phyloP scores from a whole-genome alignment of 2,113 vertebrate genomes.

The Craseonycteris thonglongyai region DNA sequence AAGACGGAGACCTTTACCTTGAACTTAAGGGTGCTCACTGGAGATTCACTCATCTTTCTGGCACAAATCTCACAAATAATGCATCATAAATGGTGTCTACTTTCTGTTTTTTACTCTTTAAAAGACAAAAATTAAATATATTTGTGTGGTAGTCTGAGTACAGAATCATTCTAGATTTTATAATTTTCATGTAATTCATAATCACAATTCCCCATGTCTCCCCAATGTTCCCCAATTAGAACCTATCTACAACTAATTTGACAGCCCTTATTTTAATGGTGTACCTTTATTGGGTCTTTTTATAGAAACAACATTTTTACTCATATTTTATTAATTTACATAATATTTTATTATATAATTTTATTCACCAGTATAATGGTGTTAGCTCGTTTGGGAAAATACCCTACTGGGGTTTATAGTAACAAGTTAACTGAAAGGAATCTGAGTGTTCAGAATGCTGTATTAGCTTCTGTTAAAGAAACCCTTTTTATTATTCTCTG shows the following conservation, averaged over 20 bases:
- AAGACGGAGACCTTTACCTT: not conserved
- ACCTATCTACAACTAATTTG: not conserved
- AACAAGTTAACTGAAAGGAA: not conserved
- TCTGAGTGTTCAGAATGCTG: not conserved
- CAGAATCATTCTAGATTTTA: not conserved
- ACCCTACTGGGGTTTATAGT: not conserved
- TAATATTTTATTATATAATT: not conserved
- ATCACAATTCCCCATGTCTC: not conserved
- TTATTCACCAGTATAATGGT: not conserved
- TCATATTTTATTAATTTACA: not conserved
- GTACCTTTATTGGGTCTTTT: not conserved
- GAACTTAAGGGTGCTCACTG: not conserved
- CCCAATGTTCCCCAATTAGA: not conserved
- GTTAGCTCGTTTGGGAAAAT: not conserved
- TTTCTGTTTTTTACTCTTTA: not conserved
- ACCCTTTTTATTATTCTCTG: not conserved
- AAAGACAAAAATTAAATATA: not conserved
- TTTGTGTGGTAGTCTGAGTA: not conserved
- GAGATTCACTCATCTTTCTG: not conserved
- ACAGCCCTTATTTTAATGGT: not conserved
- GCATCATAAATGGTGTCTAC: not conserved
- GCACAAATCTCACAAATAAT: not conserved
- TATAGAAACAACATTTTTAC: not conserved
- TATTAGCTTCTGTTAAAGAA: not conserved
- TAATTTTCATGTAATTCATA: not conserved